Evolutionary conservation across 2,888 invertebrate species (phyloP), one percentile per base, ranked within the genome.

Genomic region (Drosophila gaucha): DNA sequence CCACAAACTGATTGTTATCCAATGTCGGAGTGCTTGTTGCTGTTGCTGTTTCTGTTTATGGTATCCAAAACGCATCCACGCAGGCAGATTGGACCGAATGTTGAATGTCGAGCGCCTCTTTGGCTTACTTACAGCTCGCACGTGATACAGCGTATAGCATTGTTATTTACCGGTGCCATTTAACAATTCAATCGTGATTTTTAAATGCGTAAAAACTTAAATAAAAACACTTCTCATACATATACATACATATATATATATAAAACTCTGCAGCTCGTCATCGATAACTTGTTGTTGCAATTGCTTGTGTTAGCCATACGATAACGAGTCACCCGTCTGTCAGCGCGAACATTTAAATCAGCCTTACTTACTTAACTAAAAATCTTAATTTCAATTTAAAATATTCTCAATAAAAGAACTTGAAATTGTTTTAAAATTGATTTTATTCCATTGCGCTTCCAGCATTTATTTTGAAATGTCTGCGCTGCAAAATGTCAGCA

Each of bases 221-320:
- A 79, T 75, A 85, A 79, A 79, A 78, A 82, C 79, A 85, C 79
- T 74, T 51, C 49, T 69, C 54, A 62, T 65, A 65, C 57, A 65
- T 60, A 80, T 49, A 60, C 69, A 70, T 24, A 26, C 14, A 41
- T 36, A 64, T 18, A 55, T 30, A 36, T 28, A 60, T 35, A 51
- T 51, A 47, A 59, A 60, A 41, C 38, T 58, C 31, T 55, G 64
- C 63, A 80, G 68, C 46, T 77, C 74, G 80, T 80, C 84, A 82
- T 85, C 85, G 82, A 79, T 79, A 71, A 55, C 51, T 54, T 46
- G 18, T 39, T 60, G 22, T 74, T 68, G 43, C 54, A 33, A 20
- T 51, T 52, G 41, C 50, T 58, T 51, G 28, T 47, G 36, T 30
- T 33, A 10, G 26, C 26, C 3, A 30, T 24, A 9, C 72, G 67